Evolutionary conservation across 2,113 vertebrate genomes (phyloP), one percentile per base, ranked within the genome.

Genomic region (Symphodus melops): DNA sequence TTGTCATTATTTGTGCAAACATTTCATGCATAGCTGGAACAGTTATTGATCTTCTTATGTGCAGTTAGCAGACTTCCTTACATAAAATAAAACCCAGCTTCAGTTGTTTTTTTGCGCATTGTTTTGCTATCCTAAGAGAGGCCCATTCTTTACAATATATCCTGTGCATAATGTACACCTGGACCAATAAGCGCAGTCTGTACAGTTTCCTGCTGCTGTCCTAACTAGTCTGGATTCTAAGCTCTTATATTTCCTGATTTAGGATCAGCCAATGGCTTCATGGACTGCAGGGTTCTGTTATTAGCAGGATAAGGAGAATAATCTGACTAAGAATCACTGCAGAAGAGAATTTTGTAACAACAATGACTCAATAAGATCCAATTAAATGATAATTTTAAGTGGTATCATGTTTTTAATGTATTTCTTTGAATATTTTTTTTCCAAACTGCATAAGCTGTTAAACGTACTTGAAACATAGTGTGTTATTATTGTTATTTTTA

Each of bases 81-180:
- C 23, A 48, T 23, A 61, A 70, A 60, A 14, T 61, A 41, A 44
- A 70, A 68, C n/a, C 17, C 36, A 52, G 17, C 6, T 19, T 9
- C 5, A 20, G 63, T 17, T 28, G 55, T n/a, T 41, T 52, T 52
- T 65, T 72, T 0, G 28, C 53, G 51, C 3, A 20, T 16, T 20
- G 63, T 21, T 81, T 72, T 70, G 41, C 68, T 74, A 71, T 67
- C 37, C 21, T 52, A 3, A 57, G 62, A 59, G 51, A 68, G 52
- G 23, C 63, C 61, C 0, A 0, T 2, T 60, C 37, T 51, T 42
- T 7, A 23, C 54, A 28, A 57, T 55, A 36, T 57, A 74, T 87
- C 75, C 75, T 82, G 83, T 69, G 51, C 4, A 67, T 82, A 49
- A 58, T 61, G 74, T 71, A 41, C 63, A 53, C 37, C 66, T 23